Percentiles rank a stretch among this genome's conserved stretches.
phyloP scores from a whole-genome alignment of 2,888 invertebrate species.

The Aquatica leii region DNA sequence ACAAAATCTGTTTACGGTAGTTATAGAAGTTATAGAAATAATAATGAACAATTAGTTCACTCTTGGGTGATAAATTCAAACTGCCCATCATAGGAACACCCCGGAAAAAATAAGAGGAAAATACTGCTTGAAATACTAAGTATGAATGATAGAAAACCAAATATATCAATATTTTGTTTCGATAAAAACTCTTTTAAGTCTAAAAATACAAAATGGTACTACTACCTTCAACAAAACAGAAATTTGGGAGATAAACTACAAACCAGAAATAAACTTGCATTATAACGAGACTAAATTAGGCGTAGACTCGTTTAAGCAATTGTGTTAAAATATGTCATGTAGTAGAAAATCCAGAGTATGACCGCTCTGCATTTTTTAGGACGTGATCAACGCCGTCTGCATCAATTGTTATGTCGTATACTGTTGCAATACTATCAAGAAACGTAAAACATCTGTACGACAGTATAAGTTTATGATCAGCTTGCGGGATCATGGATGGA shows the following conservation, averaged over 20 bases:
- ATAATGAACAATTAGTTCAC: not conserved
- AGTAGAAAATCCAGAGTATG: not conserved
- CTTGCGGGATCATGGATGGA: not conserved
- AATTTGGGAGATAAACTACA: not conserved
- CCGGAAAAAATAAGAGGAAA: not conserved
- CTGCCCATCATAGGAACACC: not conserved
- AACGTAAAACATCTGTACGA: not conserved
- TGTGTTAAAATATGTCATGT: not conserved
- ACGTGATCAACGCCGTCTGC: not conserved
- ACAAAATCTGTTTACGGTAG: not conserved
- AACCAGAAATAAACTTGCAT: not conserved
- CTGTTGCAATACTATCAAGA: not conserved
- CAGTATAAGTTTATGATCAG: not conserved
- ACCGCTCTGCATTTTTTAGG: slow-evolving; percentile 1
- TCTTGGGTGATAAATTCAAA: not conserved
- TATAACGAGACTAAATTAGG: not conserved
- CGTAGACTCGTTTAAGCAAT: not conserved
- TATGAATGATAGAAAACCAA: not conserved
- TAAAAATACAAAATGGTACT: not conserved
- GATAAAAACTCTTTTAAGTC: not conserved
- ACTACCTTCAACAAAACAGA: not conserved
- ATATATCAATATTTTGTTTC: not conserved
- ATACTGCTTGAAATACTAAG: not conserved
- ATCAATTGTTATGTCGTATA: not conserved
- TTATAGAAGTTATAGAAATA: not conserved